A percentile compares a stretch with the other conserved stretches of the same genome.
Evolutionary conservation across 2,888 invertebrate genomes (phyloP).

Genomic region (Adela reaumurella): DNA sequence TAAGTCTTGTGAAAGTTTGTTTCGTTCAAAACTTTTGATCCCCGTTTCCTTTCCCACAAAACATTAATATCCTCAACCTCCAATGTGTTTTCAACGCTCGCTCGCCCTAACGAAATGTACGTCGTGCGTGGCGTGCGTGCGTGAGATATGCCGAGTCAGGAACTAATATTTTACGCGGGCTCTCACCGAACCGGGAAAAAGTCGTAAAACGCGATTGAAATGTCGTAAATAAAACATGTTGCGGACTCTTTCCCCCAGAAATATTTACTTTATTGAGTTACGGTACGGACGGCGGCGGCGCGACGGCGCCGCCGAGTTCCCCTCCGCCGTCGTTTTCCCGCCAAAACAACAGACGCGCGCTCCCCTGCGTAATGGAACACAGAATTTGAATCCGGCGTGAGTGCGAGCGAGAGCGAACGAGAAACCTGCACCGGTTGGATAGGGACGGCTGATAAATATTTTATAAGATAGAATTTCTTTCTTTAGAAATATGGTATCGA

Average conservation of each 20-base stretch:
- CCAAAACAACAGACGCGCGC: slow-evolving; percentile 56
- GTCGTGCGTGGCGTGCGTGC: slow-evolving; percentile 13
- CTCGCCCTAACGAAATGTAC: neutral
- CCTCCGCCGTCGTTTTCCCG: slow-evolving; percentile 43
- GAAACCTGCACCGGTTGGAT: slow-evolving; percentile 26
- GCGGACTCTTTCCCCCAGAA: slow-evolving; percentile 37
- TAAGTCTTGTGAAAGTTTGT: too few species aligned
- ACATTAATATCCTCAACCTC: too few species aligned
- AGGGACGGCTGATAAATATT: slow-evolving; percentile 50
- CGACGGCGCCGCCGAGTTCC: neutral
- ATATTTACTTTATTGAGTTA: slow-evolving; percentile 52
- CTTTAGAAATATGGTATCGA: too few species aligned
- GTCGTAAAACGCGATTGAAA: slow-evolving; percentile 44
- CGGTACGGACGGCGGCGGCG: slow-evolving; percentile 32
- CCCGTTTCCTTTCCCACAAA: too few species aligned
- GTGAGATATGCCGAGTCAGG: slow-evolving; percentile 1
- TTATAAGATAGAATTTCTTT: slow-evolving; percentile 32
- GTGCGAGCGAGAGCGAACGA: slow-evolving; percentile 28
- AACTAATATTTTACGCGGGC: slow-evolving; percentile 1
- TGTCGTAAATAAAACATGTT: slow-evolving; percentile 55
- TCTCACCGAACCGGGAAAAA: slow-evolving; percentile 25
- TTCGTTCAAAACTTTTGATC: too few species aligned
- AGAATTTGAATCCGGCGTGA: slow-evolving; percentile 33
- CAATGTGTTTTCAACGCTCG: slow-evolving; percentile 1
- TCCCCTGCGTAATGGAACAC: slow-evolving; percentile 55